A percentile compares a stretch with the other conserved stretches of the same genome.
Evolutionary conservation across 1,140 invertebrate genomes (phyloP).

Genomic region (Neomicropteryx cornuta): DNA sequence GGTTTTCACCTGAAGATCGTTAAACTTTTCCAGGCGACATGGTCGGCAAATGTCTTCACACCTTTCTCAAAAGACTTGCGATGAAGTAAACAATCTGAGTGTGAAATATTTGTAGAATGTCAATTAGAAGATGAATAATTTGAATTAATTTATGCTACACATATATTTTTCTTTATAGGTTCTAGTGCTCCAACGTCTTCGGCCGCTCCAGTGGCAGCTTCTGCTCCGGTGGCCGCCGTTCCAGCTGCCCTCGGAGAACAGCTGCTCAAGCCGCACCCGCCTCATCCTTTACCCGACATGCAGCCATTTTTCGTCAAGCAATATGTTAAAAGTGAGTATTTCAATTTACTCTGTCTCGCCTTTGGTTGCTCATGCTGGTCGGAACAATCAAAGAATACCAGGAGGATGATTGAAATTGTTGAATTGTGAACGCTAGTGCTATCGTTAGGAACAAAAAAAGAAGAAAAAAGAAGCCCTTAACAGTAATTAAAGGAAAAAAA

Average conservation of each 20-base stretch:
- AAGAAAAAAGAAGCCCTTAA: no score
- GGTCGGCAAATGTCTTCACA: no score
- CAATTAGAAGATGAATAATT: slow-evolving; percentile 17
- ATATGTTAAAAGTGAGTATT: slow-evolving; percentile 65
- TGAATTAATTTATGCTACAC: background rate
- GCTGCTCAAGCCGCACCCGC: slow-evolving; percentile 71
- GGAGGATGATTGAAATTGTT: no score
- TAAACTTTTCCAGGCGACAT: no score
- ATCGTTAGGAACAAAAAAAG: no score
- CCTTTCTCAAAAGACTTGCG: no score
- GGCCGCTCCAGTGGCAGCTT: background rate
- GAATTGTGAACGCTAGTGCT: no score
- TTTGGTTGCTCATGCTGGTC: no score
- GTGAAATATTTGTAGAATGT: slow-evolving; percentile 26
- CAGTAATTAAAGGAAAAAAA: no score
- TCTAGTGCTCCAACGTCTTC: slow-evolving; percentile 1
- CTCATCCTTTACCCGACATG: slow-evolving; percentile 81
- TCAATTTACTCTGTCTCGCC: background rate
- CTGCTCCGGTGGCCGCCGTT: background rate
- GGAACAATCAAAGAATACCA: no score
- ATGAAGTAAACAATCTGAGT: no score
- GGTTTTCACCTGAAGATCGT: no score
- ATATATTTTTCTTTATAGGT: background rate
- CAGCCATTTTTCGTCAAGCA: slow-evolving; percentile 90
- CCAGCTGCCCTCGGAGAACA: slow-evolving; percentile 23